Evolutionary conservation across 2,888 invertebrate species (phyloP).

Genomic region (Nephrotoma guestfalica): DNA sequence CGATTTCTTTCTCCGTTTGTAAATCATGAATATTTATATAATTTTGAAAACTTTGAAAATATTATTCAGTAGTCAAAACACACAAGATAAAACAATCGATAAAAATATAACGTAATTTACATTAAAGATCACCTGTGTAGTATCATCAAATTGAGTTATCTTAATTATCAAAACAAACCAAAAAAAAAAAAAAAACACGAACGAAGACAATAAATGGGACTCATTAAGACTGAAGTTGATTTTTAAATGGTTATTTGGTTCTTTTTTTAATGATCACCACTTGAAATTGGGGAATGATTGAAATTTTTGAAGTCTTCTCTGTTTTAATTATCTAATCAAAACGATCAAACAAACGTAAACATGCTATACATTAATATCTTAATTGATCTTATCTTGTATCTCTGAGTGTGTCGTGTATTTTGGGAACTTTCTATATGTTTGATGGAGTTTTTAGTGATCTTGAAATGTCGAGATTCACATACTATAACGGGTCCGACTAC

Average conservation of each 20-base stretch:
- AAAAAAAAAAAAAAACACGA: background rate
- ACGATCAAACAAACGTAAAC: background rate
- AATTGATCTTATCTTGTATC: background rate
- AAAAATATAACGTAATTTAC: background rate
- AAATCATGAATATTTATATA: background rate
- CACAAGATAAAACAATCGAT: background rate
- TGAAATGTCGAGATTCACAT: background rate
- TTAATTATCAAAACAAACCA: background rate
- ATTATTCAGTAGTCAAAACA: background rate
- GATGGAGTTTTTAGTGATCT: background rate
- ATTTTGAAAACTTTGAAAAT: background rate
- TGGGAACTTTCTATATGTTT: background rate
- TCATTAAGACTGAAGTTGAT: background rate
- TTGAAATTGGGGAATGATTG: background rate
- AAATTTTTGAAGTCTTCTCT: background rate
- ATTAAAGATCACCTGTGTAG: background rate
- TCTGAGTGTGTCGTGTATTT: background rate
- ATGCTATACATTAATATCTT: background rate
- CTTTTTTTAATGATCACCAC: background rate
- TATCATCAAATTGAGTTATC: background rate
- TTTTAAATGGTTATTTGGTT: background rate
- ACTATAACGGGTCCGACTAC: background rate
- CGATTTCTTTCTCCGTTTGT: background rate
- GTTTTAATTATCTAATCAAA: background rate
- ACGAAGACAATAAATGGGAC: background rate